A percentile compares a stretch with the other conserved stretches of the same genome.
Evolutionary conservation across 2,113 vertebrate genomes (phyloP).

Genomic region (Limanda limanda): DNA sequence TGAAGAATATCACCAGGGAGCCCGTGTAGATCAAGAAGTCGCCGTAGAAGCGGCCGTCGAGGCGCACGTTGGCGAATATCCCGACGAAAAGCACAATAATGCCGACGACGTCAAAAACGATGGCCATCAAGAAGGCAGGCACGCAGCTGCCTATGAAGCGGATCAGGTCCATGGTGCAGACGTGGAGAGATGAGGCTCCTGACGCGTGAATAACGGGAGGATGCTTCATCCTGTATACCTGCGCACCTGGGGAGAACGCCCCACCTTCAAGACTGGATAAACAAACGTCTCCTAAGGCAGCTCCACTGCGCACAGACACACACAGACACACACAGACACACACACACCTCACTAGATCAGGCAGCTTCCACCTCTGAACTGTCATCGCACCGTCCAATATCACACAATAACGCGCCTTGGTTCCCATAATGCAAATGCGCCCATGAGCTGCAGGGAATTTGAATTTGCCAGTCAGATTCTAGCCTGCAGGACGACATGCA

Average conservation of each 20-base stretch:
- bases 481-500: background rate
- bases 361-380: background rate
- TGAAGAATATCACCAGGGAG: constrained; percentile 74
- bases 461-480: constrained; percentile 22
- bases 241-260: constrained; percentile 38
- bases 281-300: constrained; percentile 10
- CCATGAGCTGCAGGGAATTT: too few species aligned
- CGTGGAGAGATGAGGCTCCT: background rate
- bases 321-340: background rate
- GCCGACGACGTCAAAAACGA: constrained; percentile 66
- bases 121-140: constrained; percentile 57
- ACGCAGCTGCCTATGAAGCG: constrained; percentile 63
- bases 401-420: background rate
- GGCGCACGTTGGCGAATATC: constrained; percentile 73
- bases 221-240: constrained; percentile 26
- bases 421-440: constrained; percentile 11
- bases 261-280: constrained; percentile 11
- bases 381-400: too few species aligned
- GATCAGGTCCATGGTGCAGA: constrained; percentile 17
- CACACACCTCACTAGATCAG: background rate
- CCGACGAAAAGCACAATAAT: constrained; percentile 77
- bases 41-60: constrained; percentile 72
- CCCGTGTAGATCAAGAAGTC: constrained; percentile 84
- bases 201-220: constrained; percentile 30
- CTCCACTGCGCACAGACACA: background rate